Evolutionary conservation across 1,140 invertebrate genomes (phyloP).

Genomic region (Acyrthosiphon pisum): DNA sequence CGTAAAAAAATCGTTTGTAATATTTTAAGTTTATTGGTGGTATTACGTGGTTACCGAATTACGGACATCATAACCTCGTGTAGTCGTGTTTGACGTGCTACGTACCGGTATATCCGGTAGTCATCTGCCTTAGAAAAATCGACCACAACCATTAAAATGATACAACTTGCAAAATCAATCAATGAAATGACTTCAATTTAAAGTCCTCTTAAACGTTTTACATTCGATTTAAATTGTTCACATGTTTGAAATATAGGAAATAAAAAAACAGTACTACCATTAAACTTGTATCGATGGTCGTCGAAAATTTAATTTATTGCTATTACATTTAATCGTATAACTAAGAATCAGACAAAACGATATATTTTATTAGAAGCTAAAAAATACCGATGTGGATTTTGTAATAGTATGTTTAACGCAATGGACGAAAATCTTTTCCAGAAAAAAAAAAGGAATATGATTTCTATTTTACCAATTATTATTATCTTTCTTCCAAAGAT

Average conservation of each 20-base stretch:
- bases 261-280: too few species aligned
- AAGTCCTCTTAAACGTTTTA: neutral
- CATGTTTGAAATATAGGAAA: too few species aligned
- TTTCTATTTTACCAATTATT: too few species aligned
- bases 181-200: neutral
- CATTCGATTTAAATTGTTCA: neutral
- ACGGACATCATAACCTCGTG: neutral
- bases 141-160: neutral
- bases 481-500: neutral
- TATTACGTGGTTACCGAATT: neutral
- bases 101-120: neutral
- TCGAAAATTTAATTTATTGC: too few species aligned
- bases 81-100: neutral
- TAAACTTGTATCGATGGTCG: too few species aligned
- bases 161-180: neutral
- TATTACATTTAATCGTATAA: too few species aligned
- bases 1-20: neutral
- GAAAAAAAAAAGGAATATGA: too few species aligned
- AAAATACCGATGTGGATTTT: too few species aligned
- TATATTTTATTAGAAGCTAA: too few species aligned
- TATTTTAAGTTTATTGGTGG: neutral
- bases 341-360: too few species aligned
- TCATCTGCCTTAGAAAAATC: neutral
- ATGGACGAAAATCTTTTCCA: too few species aligned
- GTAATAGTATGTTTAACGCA: too few species aligned